Conservation (phyloP, 2,797 vertebrate species). For the Muscicapa comitata region DNA sequence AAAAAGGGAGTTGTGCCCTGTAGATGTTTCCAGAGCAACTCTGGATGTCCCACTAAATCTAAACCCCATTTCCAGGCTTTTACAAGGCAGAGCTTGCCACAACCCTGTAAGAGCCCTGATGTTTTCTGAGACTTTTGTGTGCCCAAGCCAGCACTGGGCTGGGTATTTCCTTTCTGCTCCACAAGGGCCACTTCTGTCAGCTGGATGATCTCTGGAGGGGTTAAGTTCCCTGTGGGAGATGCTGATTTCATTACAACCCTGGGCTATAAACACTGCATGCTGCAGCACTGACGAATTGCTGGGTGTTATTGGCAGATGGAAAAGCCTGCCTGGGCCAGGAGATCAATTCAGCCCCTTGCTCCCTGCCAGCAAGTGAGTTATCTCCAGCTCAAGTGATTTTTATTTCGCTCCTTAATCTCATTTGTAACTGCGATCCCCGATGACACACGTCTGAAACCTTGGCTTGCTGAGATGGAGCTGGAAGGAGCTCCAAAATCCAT, state of each 20-base stretch:
- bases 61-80: neutral
- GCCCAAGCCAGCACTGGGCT: neutral
- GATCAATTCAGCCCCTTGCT: slow-evolving; percentile 55
- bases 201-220: neutral
- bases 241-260: slow-evolving; percentile 56
- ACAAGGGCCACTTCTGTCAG: neutral
- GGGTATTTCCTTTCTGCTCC: neutral
- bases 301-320: slow-evolving; percentile 63
- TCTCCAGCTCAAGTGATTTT: slow-evolving; percentile 59
- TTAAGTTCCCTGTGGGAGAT: slow-evolving; percentile 30
- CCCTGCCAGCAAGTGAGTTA: slow-evolving; percentile 64
- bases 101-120: neutral
- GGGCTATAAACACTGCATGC: slow-evolving; percentile 34
- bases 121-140: neutral
- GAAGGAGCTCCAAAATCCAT: neutral
- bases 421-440: slow-evolving; percentile 52
- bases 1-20: rapidly evolving
- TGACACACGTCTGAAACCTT: slow-evolving; percentile 52
- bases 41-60: neutral
- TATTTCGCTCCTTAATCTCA: slow-evolving; percentile 67
- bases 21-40: neutral
- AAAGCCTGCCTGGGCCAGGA: slow-evolving; percentile 15
- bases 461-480: slow-evolving; percentile 44
- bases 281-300: slow-evolving; percentile 51
- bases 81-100: rapidly evolving